A percentile compares a stretch with the other conserved stretches of the same genome.
Evolutionary conservation across 2,797 vertebrate species (phyloP).

Genomic region (Pygocentrus nattereri): DNA sequence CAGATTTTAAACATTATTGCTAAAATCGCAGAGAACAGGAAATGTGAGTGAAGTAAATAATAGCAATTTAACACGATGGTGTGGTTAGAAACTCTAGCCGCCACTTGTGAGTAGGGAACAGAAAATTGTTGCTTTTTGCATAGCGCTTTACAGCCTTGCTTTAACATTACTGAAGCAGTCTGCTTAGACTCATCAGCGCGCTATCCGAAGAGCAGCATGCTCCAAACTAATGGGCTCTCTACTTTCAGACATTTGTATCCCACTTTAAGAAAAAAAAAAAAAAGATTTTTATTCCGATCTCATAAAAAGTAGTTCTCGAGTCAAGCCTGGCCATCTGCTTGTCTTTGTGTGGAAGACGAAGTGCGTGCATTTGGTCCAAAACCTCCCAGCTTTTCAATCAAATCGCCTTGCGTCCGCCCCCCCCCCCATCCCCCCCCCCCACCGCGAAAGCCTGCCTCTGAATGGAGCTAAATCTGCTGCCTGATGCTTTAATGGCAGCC

Average conservation of each 20-base stretch:
- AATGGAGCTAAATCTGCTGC: slow-evolving; percentile 55
- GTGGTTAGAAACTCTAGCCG: not conserved
- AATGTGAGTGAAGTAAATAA: not conserved
- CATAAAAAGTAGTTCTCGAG: slow-evolving; percentile 45
- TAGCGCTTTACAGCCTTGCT: not conserved
- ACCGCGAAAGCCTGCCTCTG: slow-evolving; percentile 30
- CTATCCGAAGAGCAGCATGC: slow-evolving; percentile 27
- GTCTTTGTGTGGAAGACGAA: slow-evolving; percentile 52
- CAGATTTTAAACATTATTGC: not conserved
- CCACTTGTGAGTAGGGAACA: not conserved
- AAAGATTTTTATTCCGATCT: not conserved
- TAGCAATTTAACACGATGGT: not conserved
- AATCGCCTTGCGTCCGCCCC: slow-evolving; percentile 26
- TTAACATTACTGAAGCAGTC: not conserved
- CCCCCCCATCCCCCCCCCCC: slow-evolving; percentile 13
- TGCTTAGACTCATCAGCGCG: not conserved
- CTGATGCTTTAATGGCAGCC: slow-evolving; percentile 54
- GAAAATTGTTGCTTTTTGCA: not conserved
- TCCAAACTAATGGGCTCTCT: slow-evolving; percentile 35
- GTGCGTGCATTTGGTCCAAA: slow-evolving; percentile 44
- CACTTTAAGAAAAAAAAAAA: slow-evolving; percentile 32
- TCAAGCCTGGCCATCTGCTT: slow-evolving; percentile 58
- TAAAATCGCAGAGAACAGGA: not conserved
- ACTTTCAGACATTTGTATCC: slow-evolving; percentile 27
- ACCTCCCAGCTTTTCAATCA: slow-evolving; percentile 46